Base-by-base conservation (phyloP, 2,888 invertebrate genomes). In the Taenaris catops region DNA sequence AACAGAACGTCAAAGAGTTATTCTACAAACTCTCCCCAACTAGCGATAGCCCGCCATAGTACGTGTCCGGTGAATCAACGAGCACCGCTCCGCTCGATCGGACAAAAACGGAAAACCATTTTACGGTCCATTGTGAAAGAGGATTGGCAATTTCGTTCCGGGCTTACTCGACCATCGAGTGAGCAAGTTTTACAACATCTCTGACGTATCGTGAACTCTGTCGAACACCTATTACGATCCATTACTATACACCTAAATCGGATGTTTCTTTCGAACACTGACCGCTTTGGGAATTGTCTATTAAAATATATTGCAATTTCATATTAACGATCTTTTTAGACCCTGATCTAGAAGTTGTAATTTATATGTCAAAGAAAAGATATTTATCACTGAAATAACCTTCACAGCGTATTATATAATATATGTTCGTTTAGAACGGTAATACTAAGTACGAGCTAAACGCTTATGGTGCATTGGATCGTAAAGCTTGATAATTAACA, bases 41-140 rank as follows among this genome's bases (percentile, higher is more conserved):
- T 18, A 11, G 11, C 20, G 20, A 28, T 20, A 28, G 19, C 65
- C 73, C 74, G 63, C 67, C 61, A 58, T 52, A 74, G 70, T 74
- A 81, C 80, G 81, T 83, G 84, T 81, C 78, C 79, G 72, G 79
- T 72, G 79, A 80, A 73, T 76, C 79, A 83, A 81, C 78, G 78
- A 80, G 76, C 61, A 63, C 58, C 63, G 74, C 78, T 75, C 55
- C 79, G 81, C 74, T 76, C 69, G 79, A 73, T 70, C 78, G 75
- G 72, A 75, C 76, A 84, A 84, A 84, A 84, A 84, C 83, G 84
- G 83, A 73, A 84, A 81, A 81, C 83, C 81, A 86, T 84, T 86
- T 84, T 84, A 86, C 84, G 84, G 79, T 83, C 78, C 83, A 84
- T 86, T 84, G 84, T 86, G 81, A 74, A 80, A 75, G 78, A 75